phyloP scores from a whole-genome alignment of 2,888 invertebrate genomes.

The Cataglyphis altisquamis region DNA sequence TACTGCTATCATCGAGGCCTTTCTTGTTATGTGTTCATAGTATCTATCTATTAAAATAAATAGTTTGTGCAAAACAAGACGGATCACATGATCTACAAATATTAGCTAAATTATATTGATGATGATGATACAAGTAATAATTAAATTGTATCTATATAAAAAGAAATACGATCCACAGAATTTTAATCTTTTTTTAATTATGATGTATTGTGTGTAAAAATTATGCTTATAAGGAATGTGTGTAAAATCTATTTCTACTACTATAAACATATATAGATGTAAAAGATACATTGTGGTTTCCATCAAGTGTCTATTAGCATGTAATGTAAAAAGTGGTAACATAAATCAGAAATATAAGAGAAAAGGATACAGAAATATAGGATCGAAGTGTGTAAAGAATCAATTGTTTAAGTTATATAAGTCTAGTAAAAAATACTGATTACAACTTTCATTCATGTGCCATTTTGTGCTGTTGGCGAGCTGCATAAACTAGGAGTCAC shows the following conservation, averaged over 20 bases:
- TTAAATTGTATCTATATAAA: constrained; percentile 36
- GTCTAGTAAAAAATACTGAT: constrained; percentile 74
- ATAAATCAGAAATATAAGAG: constrained; percentile 40
- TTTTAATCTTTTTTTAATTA: constrained; percentile 55
- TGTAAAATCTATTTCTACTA: constrained; percentile 62
- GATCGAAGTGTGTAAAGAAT: constrained; percentile 47
- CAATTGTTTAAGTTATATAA: constrained; percentile 54
- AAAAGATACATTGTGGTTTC: constrained; percentile 34
- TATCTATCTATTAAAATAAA: constrained; percentile 70
- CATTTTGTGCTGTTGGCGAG: constrained; percentile 70
- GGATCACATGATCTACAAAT: constrained; percentile 66
- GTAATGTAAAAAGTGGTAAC: constrained; percentile 44
- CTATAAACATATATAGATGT: constrained; percentile 44
- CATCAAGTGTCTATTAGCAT: constrained; percentile 40
- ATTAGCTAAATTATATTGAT: constrained; percentile 61
- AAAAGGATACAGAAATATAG: constrained; percentile 37
- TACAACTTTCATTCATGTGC: constrained; percentile 71
- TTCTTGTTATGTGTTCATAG: constrained; percentile 63
- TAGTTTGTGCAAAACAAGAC: constrained; percentile 72
- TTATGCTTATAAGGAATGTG: constrained; percentile 66
- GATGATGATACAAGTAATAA: constrained; percentile 48
- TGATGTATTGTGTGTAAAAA: constrained; percentile 54
- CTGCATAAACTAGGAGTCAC: constrained; percentile 67
- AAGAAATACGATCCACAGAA: constrained; percentile 42
- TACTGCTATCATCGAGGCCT: constrained; percentile 68